phyloP scores from a whole-genome alignment of 1,140 invertebrate genomes.

The Theocolax elegans region DNA sequence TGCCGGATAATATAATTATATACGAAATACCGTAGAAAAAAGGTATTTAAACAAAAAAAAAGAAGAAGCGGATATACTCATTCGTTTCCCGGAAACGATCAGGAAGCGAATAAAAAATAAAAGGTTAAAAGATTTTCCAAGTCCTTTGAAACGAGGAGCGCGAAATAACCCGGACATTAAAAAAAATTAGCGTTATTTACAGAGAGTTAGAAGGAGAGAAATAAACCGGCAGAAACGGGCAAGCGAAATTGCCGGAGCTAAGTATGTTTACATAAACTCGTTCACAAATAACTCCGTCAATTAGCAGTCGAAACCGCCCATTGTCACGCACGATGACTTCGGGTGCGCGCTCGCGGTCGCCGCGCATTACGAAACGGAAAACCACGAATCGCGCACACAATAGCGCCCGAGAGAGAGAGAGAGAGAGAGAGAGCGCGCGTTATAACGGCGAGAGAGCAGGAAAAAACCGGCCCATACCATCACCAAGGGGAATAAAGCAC shows the following conservation, averaged over 20 bases:
- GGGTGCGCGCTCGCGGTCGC: neutral
- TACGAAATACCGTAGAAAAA: too few relatives aligned
- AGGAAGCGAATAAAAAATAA: conserved; percentile 3
- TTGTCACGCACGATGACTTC: conserved; percentile 39
- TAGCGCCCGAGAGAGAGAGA: neutral
- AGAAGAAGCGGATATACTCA: neutral
- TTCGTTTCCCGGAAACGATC: neutral
- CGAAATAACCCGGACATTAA: neutral
- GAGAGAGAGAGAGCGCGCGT: neutral
- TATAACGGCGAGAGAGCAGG: neutral
- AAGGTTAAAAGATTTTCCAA: conserved; percentile 3
- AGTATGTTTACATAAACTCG: conserved; percentile 40
- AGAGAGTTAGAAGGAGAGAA: neutral
- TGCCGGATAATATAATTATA: too few relatives aligned
- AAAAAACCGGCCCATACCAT: too few relatives aligned
- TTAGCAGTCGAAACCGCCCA: conserved; percentile 40
- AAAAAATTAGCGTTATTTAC: conserved; percentile 12
- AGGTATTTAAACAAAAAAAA: too few relatives aligned
- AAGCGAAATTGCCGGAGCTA: conserved; percentile 20
- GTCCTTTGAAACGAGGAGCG: neutral
- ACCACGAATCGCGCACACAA: conserved; percentile 28
- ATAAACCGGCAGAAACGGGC: neutral
- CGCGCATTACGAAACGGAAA: conserved; percentile 38
- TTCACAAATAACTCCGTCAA: conserved; percentile 38
- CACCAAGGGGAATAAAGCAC: neutral